Conservation (phyloP, 2,113 vertebrate species). For the Mugil cephalus region DNA sequence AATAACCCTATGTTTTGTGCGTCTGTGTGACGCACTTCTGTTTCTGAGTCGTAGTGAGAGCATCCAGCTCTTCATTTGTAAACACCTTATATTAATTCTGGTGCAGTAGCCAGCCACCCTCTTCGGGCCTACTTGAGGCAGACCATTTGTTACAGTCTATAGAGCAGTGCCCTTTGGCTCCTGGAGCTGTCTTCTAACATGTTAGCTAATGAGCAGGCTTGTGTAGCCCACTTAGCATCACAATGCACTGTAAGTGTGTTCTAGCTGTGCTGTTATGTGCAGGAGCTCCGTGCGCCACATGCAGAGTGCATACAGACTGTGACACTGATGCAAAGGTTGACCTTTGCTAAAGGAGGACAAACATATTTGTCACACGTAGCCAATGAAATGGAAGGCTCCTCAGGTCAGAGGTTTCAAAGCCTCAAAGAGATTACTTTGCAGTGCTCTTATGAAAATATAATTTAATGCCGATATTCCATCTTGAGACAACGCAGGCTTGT, state of each 20-base stretch:
- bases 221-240: constrained; percentile 41
- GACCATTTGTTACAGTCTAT: constrained; percentile 55
- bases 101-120: constrained; percentile 36
- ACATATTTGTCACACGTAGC: constrained; percentile 39
- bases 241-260: constrained; percentile 28
- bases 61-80: constrained; percentile 20
- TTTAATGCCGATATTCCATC: background rate
- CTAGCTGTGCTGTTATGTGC: constrained; percentile 10
- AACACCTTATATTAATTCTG: constrained; percentile 39
- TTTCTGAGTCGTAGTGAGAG: constrained; percentile 5
- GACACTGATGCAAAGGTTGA: constrained; percentile 73
- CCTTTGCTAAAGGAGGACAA: constrained; percentile 67
- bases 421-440: constrained; percentile 19
- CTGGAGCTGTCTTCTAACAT: constrained; percentile 52
- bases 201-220: constrained; percentile 59
- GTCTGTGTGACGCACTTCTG: constrained; percentile 12
- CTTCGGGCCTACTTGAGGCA: constrained; percentile 55
- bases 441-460: constrained; percentile 14
- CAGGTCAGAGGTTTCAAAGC: constrained; percentile 40
- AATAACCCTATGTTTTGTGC: constrained; percentile 33
- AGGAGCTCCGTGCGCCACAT: constrained; percentile 8
- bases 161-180: constrained; percentile 57
- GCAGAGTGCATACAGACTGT: constrained; percentile 37
- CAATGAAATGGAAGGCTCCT: constrained; percentile 18
- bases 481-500: background rate